Evolutionary conservation across 2,888 invertebrate genomes (phyloP), one percentile per base, ranked within the genome.

Genomic region (Pyrgus malvae): DNA sequence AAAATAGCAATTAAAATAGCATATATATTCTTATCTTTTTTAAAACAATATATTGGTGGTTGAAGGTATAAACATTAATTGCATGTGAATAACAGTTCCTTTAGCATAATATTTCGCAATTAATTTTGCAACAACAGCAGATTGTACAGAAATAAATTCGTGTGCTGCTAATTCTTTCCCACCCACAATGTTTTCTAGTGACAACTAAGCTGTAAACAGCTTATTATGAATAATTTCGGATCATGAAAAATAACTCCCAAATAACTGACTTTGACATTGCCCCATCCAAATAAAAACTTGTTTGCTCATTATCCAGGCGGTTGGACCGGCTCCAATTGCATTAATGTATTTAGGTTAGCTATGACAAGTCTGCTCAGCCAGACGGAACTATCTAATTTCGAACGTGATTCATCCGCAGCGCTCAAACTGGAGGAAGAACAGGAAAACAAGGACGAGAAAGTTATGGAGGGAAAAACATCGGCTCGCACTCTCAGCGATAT

Each of bases 401-500:
- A 51, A 21, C 54, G 27, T 67, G 66, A 66, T 72, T 70, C 62
- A 70, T 72, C 70, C 66, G 73, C 91, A 72, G 92, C 93, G 21
- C 75, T 93, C 45, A 92, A 93, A 79, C 80, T 92, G 42, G 92
- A 93, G 48, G 92, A 92, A 41, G 90, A 90, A 4, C 90, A 92
- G 59, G 72, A 92, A 48, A 83, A 84, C 5, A 85, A 79, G 42
- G 88, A 88, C 57, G 92, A 90, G 29, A 12, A 33, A 1, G 61
- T 67, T 1, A 65, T 75, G 8, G 88, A 87, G 5, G 92, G 91
- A 16, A 94, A 93, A 74, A 90, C 90, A 50, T 94, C 94, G 42
- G 95, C 93, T 0, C 90, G 94, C 33, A 94, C 94, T 0, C 82
- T 95, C 3, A 94, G 94, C 70, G 94, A 95, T 64, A 93, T 95